Evolutionary conservation across 2,113 vertebrate species (phyloP).

Genomic region (Thunnus maccoyii): DNA sequence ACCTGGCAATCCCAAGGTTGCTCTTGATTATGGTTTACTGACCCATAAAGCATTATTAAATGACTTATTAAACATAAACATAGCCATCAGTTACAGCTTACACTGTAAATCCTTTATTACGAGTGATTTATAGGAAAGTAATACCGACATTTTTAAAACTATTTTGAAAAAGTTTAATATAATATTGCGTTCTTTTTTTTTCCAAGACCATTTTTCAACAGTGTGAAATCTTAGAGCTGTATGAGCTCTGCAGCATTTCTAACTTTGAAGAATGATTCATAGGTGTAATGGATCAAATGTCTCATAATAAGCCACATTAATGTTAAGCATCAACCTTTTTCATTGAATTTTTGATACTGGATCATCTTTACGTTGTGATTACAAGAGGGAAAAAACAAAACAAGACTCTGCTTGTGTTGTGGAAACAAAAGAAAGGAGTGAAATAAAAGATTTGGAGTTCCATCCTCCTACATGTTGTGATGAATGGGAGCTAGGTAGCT

Average conservation of each 20-base stretch:
- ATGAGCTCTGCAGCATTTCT: constrained; percentile 19
- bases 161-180: background rate
- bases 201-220: constrained; percentile 36
- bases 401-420: constrained; percentile 37
- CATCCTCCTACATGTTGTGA: constrained; percentile 74
- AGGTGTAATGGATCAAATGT: constrained; percentile 58
- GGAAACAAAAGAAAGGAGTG: constrained; percentile 39
- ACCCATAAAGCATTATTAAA: too few relatives aligned
- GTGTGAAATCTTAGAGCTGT: background rate
- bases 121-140: background rate
- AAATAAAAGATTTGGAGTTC: constrained; percentile 69
- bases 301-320: constrained; percentile 35
- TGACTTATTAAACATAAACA: too few relatives aligned
- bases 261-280: constrained; percentile 57
- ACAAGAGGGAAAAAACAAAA: background rate
- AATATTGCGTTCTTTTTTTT: constrained; percentile 27
- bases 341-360: constrained; percentile 40
- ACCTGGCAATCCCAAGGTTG: too few relatives aligned
- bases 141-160: background rate
- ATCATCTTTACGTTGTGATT: constrained; percentile 64
- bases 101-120: background rate
- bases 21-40: too few relatives aligned
- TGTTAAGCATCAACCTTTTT: constrained; percentile 43
- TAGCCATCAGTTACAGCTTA: too few relatives aligned
- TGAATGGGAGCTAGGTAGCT: constrained; percentile 80